A percentile compares a stretch with the other conserved stretches of the same genome.
These are phyloP conservation scores for Ursus arctos DNA, from an alignment of 2,113 vertebrate species.

Conservation along the genomic window DNA sequence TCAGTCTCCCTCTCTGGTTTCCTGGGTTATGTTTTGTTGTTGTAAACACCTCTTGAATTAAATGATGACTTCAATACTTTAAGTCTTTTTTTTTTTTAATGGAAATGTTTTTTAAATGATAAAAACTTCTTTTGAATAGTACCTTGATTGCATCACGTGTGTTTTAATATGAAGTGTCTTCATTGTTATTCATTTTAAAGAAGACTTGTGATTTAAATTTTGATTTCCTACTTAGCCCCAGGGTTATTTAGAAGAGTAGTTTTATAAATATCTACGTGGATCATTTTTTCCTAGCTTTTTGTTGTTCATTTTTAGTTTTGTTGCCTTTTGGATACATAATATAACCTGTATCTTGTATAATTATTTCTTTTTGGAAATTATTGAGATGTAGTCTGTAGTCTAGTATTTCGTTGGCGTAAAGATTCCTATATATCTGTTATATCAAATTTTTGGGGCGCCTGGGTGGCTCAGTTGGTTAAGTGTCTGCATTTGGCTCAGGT, in stretches of 20 bases:
- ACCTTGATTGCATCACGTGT: neutral
- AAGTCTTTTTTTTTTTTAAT: neutral
- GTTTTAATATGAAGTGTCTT: slow-evolving; percentile 26
- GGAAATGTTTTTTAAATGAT: neutral
- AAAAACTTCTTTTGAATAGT: slow-evolving; percentile 45
- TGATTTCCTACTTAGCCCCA: slow-evolving; percentile 32
- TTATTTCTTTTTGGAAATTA: slow-evolving; percentile 41
- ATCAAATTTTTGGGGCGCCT: neutral
- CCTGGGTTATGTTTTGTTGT: neutral
- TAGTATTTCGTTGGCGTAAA: slow-evolving; percentile 3
- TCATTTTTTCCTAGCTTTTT: neutral
- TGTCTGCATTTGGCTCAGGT: too few relatives aligned
- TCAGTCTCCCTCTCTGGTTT: neutral
- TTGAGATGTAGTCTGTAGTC: neutral
- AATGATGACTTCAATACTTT: neutral
- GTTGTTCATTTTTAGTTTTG: slow-evolving; percentile 26
- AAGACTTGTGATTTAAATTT: slow-evolving; percentile 42
- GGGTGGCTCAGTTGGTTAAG: too few relatives aligned
- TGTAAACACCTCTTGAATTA: slow-evolving; percentile 28
- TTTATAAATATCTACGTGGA: neutral
- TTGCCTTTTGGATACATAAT: slow-evolving; percentile 18
- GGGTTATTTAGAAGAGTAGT: neutral
- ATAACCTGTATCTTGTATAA: neutral
- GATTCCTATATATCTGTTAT: neutral
- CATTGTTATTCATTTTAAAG: neutral